Evolutionary conservation across 2,797 vertebrate genomes (phyloP), one percentile per base, ranked within the genome.

Genomic region (Uromys caudimaculatus): DNA sequence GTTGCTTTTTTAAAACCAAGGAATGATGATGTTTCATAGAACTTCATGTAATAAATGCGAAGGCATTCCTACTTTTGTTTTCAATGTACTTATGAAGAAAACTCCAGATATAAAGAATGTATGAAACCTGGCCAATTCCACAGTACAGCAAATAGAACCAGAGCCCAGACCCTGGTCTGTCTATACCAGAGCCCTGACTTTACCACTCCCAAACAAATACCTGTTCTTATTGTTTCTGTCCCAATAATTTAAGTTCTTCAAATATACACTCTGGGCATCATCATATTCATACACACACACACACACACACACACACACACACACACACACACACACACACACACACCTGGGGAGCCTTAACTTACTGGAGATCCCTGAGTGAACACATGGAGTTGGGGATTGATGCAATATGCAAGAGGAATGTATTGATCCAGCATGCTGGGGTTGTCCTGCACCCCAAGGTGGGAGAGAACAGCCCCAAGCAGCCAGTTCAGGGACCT

Each of bases 1-100:
- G 1, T 91, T 89, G 29, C 1, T 16, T 78, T 97, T 96, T 58
- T 92, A 11, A 58, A 69, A 24, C 16, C 14, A 58, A 92, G 12
- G 60, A 87, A 69, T 38, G 60, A 41, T 32, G 1, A 41, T 32
- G 1, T 16, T 62, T 76, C 50, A 44, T 56, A 19, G 44, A 94
- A 84, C 75, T 92, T 67, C 47, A 32, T 27, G 35, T 90, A 71
- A 76, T 0, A 56, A 56, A 73, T 5, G 41, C 13, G 32, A 82
- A 76, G 12, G 23, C 1, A 35, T 71, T 89, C 32, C 38, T 69
- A 11, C 27, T 73, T 76, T 93, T 69, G 73, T 71, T 44, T 64
- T 12, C 19, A 69, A 44, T 41, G 21, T 16, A 86, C 10, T 82
- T 17, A 10, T 0, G 0, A 56, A 44, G 64, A 38, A 92, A 95